Percentiles rank a stretch among this genome's conserved stretches.
phyloP scores from a whole-genome alignment of 2,797 vertebrate genomes.

The Spheniscus humboldti region DNA sequence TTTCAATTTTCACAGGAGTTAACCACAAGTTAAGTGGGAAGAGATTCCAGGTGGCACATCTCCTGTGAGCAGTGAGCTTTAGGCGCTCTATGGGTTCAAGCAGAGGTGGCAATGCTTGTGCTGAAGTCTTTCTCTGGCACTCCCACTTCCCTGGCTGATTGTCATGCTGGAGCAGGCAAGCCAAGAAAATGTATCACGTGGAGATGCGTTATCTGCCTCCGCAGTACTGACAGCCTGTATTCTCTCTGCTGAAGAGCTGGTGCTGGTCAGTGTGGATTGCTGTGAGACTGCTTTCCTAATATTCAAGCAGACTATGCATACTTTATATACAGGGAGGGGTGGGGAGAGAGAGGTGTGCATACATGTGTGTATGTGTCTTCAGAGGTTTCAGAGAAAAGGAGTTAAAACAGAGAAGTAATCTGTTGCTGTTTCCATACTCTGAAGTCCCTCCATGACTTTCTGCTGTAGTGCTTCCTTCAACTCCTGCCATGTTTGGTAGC shows the following conservation, averaged over 20 bases:
- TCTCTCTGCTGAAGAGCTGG: background rate
- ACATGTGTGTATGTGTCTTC: background rate
- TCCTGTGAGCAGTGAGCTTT: background rate
- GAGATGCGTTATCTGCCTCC: background rate
- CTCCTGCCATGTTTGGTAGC: constrained; percentile 52
- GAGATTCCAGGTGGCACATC: background rate
- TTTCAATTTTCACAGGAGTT: background rate
- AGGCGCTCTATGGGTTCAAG: background rate
- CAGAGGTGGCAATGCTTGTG: background rate
- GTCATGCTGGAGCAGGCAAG: background rate
- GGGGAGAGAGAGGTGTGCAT: background rate
- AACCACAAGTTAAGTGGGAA: background rate
- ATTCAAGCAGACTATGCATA: background rate
- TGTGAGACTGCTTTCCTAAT: background rate
- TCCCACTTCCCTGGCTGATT: background rate
- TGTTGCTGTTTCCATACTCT: background rate
- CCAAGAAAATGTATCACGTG: background rate
- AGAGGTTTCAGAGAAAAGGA: background rate
- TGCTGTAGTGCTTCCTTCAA: constrained; percentile 24
- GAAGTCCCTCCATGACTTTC: background rate
- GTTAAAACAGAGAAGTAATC: background rate
- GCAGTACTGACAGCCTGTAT: background rate
- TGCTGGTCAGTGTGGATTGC: background rate
- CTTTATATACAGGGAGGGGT: background rate
- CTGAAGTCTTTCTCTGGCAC: background rate